Percentiles rank a stretch among this genome's conserved stretches.
Evolutionary conservation across 2,113 vertebrate species (phyloP).

Genomic region (Neogobius melanostomus): DNA sequence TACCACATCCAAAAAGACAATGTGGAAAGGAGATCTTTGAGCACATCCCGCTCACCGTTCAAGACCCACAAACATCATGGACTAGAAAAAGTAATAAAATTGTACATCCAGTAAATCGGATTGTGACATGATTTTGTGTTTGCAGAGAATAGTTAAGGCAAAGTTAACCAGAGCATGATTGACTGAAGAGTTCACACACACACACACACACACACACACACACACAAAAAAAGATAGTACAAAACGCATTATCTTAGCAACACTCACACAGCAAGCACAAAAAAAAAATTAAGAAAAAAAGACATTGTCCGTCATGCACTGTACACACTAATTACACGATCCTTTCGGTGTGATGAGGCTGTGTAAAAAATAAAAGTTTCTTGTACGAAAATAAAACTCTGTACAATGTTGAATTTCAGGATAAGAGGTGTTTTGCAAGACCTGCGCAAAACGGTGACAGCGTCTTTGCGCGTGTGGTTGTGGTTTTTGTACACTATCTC

Average conservation of each 20-base stretch:
- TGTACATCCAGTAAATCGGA: conserved; percentile 84
- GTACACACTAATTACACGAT: conserved; percentile 80
- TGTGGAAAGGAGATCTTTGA: conserved; percentile 89
- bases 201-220: conserved; percentile 79
- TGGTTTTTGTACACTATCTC: conserved; percentile 91
- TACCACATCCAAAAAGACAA: conserved; percentile 75
- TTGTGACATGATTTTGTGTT: conserved; percentile 82
- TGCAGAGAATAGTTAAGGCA: conserved; percentile 84
- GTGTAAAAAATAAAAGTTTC: conserved; percentile 88
- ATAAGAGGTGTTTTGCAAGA: conserved; percentile 97
- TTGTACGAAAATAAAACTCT: conserved; percentile 98
- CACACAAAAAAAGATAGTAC: conserved; percentile 73
- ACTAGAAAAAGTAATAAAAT: conserved; percentile 86
- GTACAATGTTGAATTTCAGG: conserved; percentile 84
- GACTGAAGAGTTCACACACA: conserved; percentile 83
- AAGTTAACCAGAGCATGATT: conserved; percentile 84
- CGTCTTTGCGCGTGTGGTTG: conserved; percentile 90
- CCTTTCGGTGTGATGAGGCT: conserved; percentile 80
- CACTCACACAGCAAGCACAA: conserved; percentile 96
- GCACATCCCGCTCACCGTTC: conserved; percentile 86
- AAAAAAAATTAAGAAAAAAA: conserved; percentile 83
- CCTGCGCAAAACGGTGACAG: conserved; percentile 94
- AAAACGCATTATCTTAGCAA: conserved; percentile 87
- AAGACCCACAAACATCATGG: conserved; percentile 85
- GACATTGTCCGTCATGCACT: conserved; percentile 86